Conservation (phyloP, 2,888 invertebrate genomes). For the Eupithecia insigniata region DNA sequence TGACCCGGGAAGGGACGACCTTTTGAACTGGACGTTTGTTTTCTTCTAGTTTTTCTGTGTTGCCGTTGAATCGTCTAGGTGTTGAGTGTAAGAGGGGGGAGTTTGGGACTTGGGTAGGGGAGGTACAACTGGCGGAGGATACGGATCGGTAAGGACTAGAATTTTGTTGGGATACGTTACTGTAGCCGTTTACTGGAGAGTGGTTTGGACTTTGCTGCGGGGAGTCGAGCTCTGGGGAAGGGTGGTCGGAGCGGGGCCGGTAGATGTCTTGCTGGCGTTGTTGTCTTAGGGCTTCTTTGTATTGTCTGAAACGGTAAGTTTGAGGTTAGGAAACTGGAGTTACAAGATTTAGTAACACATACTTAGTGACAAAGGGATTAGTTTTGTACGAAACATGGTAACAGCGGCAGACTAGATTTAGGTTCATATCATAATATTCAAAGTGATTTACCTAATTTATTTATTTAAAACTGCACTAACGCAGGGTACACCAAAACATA, state of each 20-base stretch:
- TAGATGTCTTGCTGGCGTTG: constrained; percentile 93
- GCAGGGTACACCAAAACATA: too few relatives aligned
- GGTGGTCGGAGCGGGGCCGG: constrained; percentile 86
- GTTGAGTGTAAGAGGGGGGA: constrained; percentile 80
- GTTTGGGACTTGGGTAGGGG: constrained; percentile 72
- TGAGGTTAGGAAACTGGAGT: constrained; percentile 17
- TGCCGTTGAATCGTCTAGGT: constrained; percentile 76
- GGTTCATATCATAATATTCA: background rate
- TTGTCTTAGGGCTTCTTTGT: constrained; percentile 94
- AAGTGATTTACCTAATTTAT: too few relatives aligned
- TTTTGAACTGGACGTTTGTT: constrained; percentile 90
- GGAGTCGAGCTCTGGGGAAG: constrained; percentile 83
- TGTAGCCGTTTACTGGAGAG: constrained; percentile 82
- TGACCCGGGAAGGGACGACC: constrained; percentile 89
- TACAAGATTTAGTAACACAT: constrained; percentile 41
- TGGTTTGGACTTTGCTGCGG: constrained; percentile 81
- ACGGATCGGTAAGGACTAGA: constrained; percentile 71
- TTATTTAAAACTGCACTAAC: too few relatives aligned
- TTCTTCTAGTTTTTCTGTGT: constrained; percentile 72
- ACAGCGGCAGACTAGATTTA: background rate
- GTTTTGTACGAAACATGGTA: background rate
- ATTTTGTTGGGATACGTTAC: constrained; percentile 75
- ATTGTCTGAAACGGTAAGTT: constrained; percentile 86
- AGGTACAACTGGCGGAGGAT: constrained; percentile 66
- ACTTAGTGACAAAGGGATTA: constrained; percentile 22